Base-by-base conservation (phyloP, 2,888 invertebrate genomes). In the Andrena fulva region DNA sequence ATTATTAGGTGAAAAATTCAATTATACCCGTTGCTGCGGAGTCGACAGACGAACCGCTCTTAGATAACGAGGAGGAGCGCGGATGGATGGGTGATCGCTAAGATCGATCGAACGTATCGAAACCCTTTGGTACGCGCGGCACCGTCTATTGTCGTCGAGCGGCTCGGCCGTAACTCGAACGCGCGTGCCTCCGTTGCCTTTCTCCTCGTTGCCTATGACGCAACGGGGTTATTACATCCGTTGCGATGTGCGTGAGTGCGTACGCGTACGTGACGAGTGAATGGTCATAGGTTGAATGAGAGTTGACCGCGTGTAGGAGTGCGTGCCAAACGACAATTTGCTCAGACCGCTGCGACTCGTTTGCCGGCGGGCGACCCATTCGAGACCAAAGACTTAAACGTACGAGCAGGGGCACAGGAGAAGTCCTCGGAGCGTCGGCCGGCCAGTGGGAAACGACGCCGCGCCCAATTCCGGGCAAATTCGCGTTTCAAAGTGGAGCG, bases 371-470 rank as follows among this genome's bases (percentile, higher is more conserved):
- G 86, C 88, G 90, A 92, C 90, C 90, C 91, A 92, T 92, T 91
- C 90, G 93, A 93, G 93, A 93, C 92, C 93, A 93, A 93, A 93
- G 92, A 92, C 92, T 92, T 92, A 91, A 91, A 89, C 87, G 87
- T 89, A 90, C 88, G 85, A 89, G 85, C 89, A 89, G 89, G 42
- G 89, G 90, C 90, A 88, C 89, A 87, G 84, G 73, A 86, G 74
- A 24, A 77, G 80, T 86, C 80, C 80, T 70, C 71, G 56, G 77
- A 79, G 86, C 80, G 66, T 70, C 69, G 56, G 35, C 42, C 24
- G 16, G 56, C 31, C 56, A 63, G 63, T 60, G 69, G 48, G 16
- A 33, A 76, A 72, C 72, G 84, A 73, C 75, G 75, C 35, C 71
- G 16, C 50, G n/a, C 29, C 10, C 31, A 3, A 42, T 35, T 27